Evolutionary conservation across 2,888 invertebrate species (phyloP), one percentile per base, ranked within the genome.

Genomic region (Furcula furcula): DNA sequence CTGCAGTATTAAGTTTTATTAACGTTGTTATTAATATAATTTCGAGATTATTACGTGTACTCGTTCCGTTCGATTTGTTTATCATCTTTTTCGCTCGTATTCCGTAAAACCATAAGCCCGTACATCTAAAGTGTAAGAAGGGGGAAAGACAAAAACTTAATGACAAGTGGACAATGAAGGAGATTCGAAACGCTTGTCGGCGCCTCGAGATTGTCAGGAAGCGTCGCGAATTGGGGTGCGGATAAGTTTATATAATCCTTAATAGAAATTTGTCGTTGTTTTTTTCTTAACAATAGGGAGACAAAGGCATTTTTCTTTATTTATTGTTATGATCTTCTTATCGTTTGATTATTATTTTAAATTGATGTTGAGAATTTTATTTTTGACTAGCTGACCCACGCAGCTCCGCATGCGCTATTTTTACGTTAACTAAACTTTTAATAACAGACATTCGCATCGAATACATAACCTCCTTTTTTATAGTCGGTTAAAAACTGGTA

Each of bases 111-210:
- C 46, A 51, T 71, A 73, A 76, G 68, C 72, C 62, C 63, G 65
- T 63, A 64, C 59, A 67, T 61, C 66, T 59, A 60, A 68, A 81
- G 76, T 73, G 70, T 67, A 72, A 75, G 75, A 73, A 73, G 69
- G 79, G 77, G 68, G 68, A 63, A 71, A 79, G 76, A 86, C 84
- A 83, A 87, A 83, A 87, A 83, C 85, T 84, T 87, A 86, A 87
- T 87, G 87, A 87, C 87, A 84, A 84, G 84, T 85, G 87, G 87
- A 87, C 87, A 86, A 81, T 77, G 78, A 76, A 70, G 63, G 68
- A 68, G 79, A 87, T 88, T 86, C 69, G 87, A 74, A 71, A 85
- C 82, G 87, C 75, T 82, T 85, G 85, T 87, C 87, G 61, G 44
- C 56, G 43, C 55, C 53, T 49, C 58, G 59, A 57, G 72, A 76